Conservation (phyloP, 2,113 vertebrate species). For the Tilapia sparmanii region DNA sequence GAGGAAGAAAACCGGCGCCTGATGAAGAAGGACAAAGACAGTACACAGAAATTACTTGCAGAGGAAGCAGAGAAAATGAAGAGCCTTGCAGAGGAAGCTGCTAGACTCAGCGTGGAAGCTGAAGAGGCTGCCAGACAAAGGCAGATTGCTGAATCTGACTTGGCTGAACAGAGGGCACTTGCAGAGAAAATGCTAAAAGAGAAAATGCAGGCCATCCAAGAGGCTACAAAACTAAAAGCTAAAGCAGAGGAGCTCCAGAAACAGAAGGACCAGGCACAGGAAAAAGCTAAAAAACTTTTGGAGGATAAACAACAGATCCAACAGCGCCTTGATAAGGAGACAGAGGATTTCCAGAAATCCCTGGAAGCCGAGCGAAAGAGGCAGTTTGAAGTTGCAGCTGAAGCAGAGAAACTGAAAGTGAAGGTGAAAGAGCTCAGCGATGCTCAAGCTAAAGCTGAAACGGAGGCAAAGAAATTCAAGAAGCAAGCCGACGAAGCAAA, state of each 20-base stretch:
- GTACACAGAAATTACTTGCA: conserved; percentile 79
- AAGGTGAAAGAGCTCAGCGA: conserved; percentile 82
- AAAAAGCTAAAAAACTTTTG: conserved; percentile 84
- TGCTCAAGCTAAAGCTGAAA: conserved; percentile 83
- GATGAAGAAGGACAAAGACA: conserved; percentile 86
- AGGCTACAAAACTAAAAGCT: conserved; percentile 82
- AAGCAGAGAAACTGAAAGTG: conserved; percentile 84
- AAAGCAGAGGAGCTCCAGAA: conserved; percentile 88
- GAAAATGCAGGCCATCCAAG: conserved; percentile 95
- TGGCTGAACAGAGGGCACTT: conserved; percentile 82
- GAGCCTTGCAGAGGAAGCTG: conserved; percentile 86
- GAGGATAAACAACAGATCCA: conserved; percentile 91
- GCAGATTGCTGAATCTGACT: conserved; percentile 79
- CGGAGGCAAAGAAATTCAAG: conserved; percentile 86
- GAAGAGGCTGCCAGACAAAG: conserved; percentile 86
- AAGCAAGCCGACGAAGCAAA: conserved; percentile 88
- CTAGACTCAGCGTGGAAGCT: conserved; percentile 80
- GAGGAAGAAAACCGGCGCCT: conserved; percentile 86
- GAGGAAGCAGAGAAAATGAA: conserved; percentile 95
- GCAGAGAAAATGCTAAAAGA: conserved; percentile 92
- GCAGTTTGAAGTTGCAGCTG: conserved; percentile 80
- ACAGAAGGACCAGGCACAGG: conserved; percentile 87
- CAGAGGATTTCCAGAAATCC: conserved; percentile 86
- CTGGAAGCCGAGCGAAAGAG: conserved; percentile 84
- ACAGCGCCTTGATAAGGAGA: conserved; percentile 82